Evolutionary conservation across 2,113 vertebrate species (phyloP).

Genomic region (Notiomystis cincta): DNA sequence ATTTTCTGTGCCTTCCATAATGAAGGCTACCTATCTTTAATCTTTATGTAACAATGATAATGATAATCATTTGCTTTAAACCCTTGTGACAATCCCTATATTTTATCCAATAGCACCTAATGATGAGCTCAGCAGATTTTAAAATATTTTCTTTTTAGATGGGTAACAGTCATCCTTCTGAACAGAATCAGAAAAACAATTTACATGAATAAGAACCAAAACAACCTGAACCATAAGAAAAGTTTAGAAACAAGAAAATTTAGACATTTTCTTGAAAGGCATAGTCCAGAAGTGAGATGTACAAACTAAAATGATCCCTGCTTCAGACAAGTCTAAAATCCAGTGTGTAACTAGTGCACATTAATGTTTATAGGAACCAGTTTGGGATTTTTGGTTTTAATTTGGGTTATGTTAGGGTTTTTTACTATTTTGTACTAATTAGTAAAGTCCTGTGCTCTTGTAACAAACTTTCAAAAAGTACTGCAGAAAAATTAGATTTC

Average conservation of each 20-base stretch:
- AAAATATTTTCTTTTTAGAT: background rate
- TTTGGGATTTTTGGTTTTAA: background rate
- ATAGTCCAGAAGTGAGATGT: background rate
- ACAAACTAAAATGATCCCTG: background rate
- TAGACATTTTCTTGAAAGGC: background rate
- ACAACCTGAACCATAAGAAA: background rate
- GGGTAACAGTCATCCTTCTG: background rate
- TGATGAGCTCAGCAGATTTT: background rate
- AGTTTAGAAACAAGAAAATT: background rate
- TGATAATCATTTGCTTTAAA: background rate
- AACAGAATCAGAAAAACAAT: background rate
- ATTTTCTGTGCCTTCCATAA: background rate
- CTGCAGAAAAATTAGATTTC: background rate
- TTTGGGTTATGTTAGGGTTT: background rate
- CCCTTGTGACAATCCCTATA: background rate
- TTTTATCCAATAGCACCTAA: background rate
- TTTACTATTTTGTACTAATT: background rate
- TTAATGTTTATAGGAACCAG: background rate
- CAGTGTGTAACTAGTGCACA: accelerated
- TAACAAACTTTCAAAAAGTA: background rate
- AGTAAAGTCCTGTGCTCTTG: background rate
- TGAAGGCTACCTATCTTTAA: background rate
- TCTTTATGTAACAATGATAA: background rate
- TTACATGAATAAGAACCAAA: background rate
- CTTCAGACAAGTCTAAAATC: background rate